Evolutionary conservation across 35 echinoderm and acorn worm species (phyloP).

Genomic region (Eucidaris tribuloides): DNA sequence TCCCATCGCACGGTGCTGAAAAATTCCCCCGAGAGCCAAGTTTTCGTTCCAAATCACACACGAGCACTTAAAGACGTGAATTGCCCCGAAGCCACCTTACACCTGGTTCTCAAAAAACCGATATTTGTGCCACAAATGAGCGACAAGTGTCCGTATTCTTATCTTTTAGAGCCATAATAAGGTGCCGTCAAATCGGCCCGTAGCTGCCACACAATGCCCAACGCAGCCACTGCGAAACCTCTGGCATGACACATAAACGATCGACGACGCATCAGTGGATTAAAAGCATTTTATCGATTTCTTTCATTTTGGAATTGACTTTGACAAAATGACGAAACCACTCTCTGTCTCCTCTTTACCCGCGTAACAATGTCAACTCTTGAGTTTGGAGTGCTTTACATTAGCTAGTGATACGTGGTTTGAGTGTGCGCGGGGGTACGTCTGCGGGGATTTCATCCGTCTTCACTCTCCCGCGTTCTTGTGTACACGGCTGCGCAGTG

Average conservation of each 20-base stretch:
- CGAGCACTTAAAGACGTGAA: constrained; percentile 10
- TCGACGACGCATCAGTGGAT: constrained; percentile 31
- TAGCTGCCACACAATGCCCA: neutral
- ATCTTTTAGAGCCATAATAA: neutral
- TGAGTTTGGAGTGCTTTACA: constrained; percentile 29
- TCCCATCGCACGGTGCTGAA: no score
- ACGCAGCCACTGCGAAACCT: neutral
- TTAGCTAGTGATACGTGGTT: constrained; percentile 28
- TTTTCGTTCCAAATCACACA: constrained; percentile 11
- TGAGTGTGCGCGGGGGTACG: neutral
- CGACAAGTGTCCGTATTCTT: constrained; percentile 32
- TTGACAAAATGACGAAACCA: constrained; percentile 36
- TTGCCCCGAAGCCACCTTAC: constrained; percentile 2
- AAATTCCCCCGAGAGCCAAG: no score
- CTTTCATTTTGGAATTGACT: constrained; percentile 41
- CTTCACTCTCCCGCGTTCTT: neutral
- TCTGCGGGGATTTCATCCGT: constrained; percentile 1
- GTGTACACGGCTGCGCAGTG: constrained; percentile 9
- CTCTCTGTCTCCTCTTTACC: constrained; percentile 23
- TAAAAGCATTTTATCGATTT: constrained; percentile 34
- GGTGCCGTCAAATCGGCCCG: constrained; percentile 6
- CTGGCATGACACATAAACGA: neutral
- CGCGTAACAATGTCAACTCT: constrained; percentile 7
- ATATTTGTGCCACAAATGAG: constrained; percentile 12
- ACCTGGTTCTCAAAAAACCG: constrained; percentile 11